Conservation (phyloP, 2,797 vertebrate species). For the Acomys russatus region DNA sequence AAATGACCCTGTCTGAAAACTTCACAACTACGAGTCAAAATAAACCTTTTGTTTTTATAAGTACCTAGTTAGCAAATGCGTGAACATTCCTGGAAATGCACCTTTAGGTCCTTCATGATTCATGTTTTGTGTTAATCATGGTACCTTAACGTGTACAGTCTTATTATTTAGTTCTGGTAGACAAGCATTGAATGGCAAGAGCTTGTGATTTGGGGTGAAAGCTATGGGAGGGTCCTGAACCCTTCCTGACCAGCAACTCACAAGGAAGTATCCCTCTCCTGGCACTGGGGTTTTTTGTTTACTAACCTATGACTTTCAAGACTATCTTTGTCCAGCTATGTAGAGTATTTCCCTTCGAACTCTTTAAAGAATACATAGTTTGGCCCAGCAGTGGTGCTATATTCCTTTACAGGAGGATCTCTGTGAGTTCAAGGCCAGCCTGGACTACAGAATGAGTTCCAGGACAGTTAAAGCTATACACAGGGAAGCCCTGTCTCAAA, state of each 20-base stretch:
- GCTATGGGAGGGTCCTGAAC: background rate
- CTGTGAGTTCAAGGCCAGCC: too few species aligned
- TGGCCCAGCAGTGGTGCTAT: too few species aligned
- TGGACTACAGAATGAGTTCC: too few species aligned
- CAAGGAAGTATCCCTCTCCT: background rate
- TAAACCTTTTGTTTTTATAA: background rate
- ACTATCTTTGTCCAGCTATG: background rate
- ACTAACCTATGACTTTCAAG: background rate
- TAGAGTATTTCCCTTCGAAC: background rate
- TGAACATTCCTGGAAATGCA: background rate
- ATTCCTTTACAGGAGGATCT: too few species aligned
- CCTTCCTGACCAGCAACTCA: background rate
- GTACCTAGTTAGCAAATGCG: background rate
- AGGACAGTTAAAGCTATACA: too few species aligned
- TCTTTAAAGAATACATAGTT: background rate
- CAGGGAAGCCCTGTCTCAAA: too few species aligned
- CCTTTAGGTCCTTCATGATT: constrained; percentile 17
- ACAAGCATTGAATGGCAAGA: background rate
- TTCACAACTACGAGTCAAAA: background rate
- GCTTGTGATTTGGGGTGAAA: background rate
- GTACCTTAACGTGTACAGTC: background rate
- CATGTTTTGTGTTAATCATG: background rate
- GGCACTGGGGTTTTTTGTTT: background rate
- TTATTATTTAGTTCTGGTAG: background rate
- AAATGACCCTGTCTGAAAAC: background rate